These are phyloP conservation scores for Neolamprologus ventralis DNA, from an alignment of 2,113 vertebrate genomes.

Conservation along the genomic window DNA sequence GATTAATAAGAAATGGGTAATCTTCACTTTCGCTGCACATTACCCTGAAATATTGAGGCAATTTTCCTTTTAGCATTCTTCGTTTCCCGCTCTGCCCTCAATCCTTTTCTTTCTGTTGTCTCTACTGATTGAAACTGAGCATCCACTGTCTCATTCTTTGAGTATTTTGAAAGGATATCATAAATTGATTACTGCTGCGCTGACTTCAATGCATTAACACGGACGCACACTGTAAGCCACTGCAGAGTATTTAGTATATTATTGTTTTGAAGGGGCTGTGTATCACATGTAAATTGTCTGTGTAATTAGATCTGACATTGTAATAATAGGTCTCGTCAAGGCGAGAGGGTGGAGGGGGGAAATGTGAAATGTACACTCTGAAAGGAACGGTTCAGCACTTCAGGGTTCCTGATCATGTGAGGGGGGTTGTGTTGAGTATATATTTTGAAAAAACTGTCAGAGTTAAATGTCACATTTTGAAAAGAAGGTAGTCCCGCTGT, in stretches of 20 bases:
- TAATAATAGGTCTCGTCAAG: constrained; percentile 52
- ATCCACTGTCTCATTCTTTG: not conserved
- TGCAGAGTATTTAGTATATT: constrained; percentile 32
- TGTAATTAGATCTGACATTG: constrained; percentile 54
- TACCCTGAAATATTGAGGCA: not conserved
- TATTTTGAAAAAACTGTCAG: not conserved
- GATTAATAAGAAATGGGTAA: not conserved
- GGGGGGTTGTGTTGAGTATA: not conserved
- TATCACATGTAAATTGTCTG: constrained; percentile 44
- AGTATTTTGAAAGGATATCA: constrained; percentile 18
- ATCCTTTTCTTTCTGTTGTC: not conserved
- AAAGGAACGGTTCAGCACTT: constrained; percentile 4
- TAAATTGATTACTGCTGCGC: constrained; percentile 20
- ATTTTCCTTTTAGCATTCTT: not conserved
- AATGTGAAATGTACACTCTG: not conserved
- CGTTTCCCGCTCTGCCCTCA: not conserved
- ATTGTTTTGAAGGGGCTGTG: constrained; percentile 50
- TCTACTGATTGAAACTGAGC: not conserved
- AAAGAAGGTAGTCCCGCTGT: not conserved
- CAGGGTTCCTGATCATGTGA: not conserved
- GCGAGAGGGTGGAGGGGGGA: constrained; percentile 22
- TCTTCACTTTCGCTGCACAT: not conserved
- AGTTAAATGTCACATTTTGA: not conserved
- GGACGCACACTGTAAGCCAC: not conserved
- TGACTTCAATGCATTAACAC: constrained; percentile 26